phyloP scores from a whole-genome alignment of 2,888 invertebrate genomes.

The Hesperia comma region DNA sequence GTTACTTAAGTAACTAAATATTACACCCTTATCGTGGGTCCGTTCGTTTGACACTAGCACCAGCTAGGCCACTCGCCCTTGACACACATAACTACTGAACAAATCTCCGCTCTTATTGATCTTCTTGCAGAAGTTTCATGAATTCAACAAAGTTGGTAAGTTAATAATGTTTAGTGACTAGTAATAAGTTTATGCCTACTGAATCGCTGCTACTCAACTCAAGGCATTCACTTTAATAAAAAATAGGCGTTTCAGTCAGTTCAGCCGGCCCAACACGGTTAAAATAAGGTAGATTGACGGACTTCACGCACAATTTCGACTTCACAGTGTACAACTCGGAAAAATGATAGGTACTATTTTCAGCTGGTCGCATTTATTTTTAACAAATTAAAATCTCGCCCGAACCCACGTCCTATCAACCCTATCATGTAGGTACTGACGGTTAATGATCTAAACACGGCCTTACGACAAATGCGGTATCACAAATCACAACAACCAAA shows the following conservation, averaged over 20 bases:
- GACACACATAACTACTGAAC: constrained; percentile 17
- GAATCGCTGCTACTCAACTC: no score
- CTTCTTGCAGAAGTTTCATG: constrained; percentile 13
- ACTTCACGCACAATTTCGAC: no score
- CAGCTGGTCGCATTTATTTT: background rate
- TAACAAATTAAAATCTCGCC: background rate
- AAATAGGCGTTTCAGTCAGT: background rate
- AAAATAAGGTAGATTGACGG: no score
- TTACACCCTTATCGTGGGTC: background rate
- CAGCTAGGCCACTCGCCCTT: constrained; percentile 15
- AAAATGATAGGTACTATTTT: background rate
- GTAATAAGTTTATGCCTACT: no score
- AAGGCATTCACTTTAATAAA: background rate
- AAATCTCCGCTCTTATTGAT: constrained; percentile 16
- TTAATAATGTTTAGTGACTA: no score
- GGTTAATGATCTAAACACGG: constrained; percentile 2
- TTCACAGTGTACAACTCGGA: background rate
- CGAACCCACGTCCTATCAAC: constrained; percentile 2
- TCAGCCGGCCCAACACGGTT: no score
- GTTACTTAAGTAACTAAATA: constrained; percentile 8
- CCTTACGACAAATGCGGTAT: background rate
- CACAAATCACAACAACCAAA: background rate
- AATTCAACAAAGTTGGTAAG: background rate
- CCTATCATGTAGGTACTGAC: no score
- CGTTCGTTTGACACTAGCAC: constrained; percentile 12